A percentile compares a stretch with the other conserved stretches of the same genome.
These are phyloP conservation scores for Malacosoma neustria DNA, from an alignment of 2,888 invertebrate species.

Conservation along the genomic window DNA sequence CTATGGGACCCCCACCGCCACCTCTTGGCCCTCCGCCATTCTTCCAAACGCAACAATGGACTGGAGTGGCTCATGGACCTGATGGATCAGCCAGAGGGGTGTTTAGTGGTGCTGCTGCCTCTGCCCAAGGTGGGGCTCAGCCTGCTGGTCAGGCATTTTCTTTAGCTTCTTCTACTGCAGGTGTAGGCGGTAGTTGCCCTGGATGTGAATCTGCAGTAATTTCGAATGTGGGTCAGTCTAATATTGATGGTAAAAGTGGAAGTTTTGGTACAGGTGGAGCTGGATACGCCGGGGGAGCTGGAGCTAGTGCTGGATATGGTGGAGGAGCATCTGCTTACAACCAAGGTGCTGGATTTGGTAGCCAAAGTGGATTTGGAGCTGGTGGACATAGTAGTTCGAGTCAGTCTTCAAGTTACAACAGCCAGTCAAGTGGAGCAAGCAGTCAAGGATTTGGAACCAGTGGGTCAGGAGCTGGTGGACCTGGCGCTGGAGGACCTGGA, in stretches of 20 bases:
- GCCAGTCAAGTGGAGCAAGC: conserved; percentile 10
- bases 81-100: conserved; percentile 18
- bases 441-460: conserved; percentile 1
- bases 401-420: conserved; percentile 22
- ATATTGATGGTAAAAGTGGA: not conserved
- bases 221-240: not conserved
- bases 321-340: conserved; percentile 2
- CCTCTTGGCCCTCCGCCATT: conserved; percentile 16
- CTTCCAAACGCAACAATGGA: conserved; percentile 23
- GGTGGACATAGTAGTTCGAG: conserved; percentile 8
- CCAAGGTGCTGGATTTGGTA: not conserved
- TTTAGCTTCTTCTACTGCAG: conserved; percentile 18
- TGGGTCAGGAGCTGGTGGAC: not conserved
- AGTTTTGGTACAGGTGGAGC: not conserved
- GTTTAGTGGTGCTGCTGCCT: conserved; percentile 24
- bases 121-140: conserved; percentile 13
- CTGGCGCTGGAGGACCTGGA: conserved; percentile 5
- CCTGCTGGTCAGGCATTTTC: conserved; percentile 20
- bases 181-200: conserved; percentile 7
- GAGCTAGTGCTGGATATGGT: not conserved
- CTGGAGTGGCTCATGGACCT: conserved; percentile 15
- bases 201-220: not conserved
- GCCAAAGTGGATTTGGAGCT: conserved; percentile 6
- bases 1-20: conserved; percentile 4
- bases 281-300: not conserved